phyloP scores from a whole-genome alignment of 1,140 invertebrate genomes.

The Caenorhabditis latens region DNA sequence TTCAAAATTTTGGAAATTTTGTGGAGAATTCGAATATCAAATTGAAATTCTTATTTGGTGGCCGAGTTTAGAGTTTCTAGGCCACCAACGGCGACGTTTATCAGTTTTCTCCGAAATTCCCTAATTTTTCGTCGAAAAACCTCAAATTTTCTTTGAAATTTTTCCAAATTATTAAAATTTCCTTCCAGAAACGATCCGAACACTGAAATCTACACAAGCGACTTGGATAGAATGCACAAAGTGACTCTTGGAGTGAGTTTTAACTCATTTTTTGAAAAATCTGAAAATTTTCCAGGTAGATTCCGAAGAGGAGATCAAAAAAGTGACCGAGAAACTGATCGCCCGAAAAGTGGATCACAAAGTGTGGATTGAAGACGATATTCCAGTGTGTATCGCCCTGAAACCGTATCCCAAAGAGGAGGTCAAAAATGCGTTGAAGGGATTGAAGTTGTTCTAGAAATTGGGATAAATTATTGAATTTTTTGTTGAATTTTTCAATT shows the following conservation, averaged over 20 bases:
- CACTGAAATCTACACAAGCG: constrained; percentile 69
- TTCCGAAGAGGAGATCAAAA: constrained; percentile 84
- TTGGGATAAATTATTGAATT: neutral
- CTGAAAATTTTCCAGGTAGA: constrained; percentile 81
- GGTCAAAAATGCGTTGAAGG: constrained; percentile 68
- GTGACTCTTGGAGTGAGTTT: constrained; percentile 71
- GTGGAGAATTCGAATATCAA: too few species aligned
- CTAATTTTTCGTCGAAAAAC: too few species aligned
- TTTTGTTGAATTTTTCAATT: neutral
- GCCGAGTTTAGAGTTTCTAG: too few species aligned
- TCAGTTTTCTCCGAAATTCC: too few species aligned
- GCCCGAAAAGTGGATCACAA: constrained; percentile 87
- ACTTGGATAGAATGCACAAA: constrained; percentile 73
- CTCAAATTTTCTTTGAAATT: too few species aligned
- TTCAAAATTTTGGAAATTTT: too few species aligned
- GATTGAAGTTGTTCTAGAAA: constrained; percentile 70
- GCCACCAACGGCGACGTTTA: too few species aligned
- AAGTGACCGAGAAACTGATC: constrained; percentile 83
- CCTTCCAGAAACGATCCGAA: constrained; percentile 68
- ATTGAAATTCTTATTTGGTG: too few species aligned
- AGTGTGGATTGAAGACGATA: constrained; percentile 95
- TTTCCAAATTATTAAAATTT: neutral
- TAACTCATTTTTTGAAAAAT: too few species aligned
- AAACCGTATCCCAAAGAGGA: constrained; percentile 90
- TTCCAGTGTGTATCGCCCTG: constrained; percentile 90